These are phyloP conservation scores for Eonycteris spelaea DNA, from an alignment of 2,113 vertebrate species.

Conservation along the genomic window DNA sequence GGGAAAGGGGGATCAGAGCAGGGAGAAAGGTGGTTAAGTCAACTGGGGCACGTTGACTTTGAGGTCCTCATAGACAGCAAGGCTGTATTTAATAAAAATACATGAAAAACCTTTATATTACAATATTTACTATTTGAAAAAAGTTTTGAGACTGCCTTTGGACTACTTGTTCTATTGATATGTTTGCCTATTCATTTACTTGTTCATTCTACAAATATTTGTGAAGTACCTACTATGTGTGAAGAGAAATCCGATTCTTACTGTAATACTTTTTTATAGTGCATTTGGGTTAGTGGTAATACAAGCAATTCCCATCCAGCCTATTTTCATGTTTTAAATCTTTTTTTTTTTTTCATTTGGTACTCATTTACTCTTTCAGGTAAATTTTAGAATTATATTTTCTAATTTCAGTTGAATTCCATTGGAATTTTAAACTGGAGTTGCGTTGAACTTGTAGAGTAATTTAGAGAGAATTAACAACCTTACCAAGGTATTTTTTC, in stretches of 20 bases:
- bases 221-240: not conserved
- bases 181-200: not conserved
- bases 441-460: not conserved
- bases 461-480: not conserved
- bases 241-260: not conserved
- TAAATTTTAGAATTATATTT: conserved; percentile 33
- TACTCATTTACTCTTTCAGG: not conserved
- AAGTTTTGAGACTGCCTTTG: not conserved
- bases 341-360: not conserved
- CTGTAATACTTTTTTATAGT: not conserved
- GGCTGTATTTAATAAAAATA: not conserved
- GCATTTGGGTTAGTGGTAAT: not conserved
- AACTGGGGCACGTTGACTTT: not conserved
- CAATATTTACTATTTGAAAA: not conserved
- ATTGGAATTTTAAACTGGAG: not conserved
- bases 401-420: not conserved
- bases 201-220: not conserved
- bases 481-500: not conserved
- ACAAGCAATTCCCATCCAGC: not conserved
- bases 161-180: not conserved
- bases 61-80: not conserved
- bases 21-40: not conserved
- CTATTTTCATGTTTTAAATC: not conserved
- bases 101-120: not conserved
- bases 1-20: not conserved